phyloP scores from a whole-genome alignment of 1,140 invertebrate genomes.

The Trichonephila inaurata region DNA sequence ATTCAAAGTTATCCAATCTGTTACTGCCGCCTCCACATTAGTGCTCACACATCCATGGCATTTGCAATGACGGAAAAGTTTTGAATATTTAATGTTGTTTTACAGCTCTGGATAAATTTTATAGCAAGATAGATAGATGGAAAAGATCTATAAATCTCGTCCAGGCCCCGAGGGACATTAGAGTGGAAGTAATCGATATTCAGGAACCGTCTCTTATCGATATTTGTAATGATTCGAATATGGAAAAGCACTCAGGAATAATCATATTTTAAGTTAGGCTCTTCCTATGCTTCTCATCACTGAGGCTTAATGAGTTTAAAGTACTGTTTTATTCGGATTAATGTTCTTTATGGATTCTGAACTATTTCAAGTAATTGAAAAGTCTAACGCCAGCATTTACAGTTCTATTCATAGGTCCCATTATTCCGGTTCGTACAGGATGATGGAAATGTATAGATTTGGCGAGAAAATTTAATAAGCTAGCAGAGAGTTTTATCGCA shows the following conservation, averaged over 20 bases:
- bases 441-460: no score
- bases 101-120: slow-evolving; percentile 24
- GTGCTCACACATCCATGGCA: background rate
- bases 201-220: slow-evolving; percentile 1
- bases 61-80: slow-evolving; percentile 62
- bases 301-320: background rate
- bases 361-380: background rate
- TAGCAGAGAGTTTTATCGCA: no score
- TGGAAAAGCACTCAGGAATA: slow-evolving; percentile 19
- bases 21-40: background rate
- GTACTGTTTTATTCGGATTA: slow-evolving; percentile 7
- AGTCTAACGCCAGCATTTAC: background rate
- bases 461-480: no score
- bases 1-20: background rate
- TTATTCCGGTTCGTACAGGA: background rate
- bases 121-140: background rate
- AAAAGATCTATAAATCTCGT: slow-evolving; percentile 16
- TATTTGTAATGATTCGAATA: slow-evolving; percentile 24
- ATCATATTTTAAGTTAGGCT: slow-evolving; percentile 1
- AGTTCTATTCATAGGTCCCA: background rate
- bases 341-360: background rate
- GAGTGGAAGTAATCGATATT: slow-evolving; percentile 4
- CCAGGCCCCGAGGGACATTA: background rate
- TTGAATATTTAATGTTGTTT: slow-evolving; percentile 64
- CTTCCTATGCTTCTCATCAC: background rate